Evolutionary conservation across 2,113 vertebrate species (phyloP).

Genomic region (Atherinomorus stipes): DNA sequence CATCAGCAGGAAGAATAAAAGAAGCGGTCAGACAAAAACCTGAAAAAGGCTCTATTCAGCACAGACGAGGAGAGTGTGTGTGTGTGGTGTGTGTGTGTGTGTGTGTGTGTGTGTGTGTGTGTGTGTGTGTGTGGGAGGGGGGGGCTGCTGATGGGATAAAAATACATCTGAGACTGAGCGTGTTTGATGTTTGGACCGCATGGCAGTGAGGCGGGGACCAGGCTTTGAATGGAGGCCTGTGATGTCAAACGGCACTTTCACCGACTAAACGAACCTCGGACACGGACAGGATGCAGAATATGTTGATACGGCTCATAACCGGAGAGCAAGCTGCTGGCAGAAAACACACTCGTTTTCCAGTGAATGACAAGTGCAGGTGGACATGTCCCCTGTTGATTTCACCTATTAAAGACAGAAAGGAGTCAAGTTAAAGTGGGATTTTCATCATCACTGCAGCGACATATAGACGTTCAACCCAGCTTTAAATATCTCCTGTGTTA

Average conservation of each 20-base stretch:
- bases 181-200: slow-evolving; percentile 62
- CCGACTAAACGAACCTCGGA: neutral
- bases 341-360: neutral
- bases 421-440: slow-evolving; percentile 11
- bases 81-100: slow-evolving; percentile 24
- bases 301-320: too few relatives aligned
- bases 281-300: neutral
- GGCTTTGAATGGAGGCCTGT: slow-evolving; percentile 61
- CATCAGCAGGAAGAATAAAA: slow-evolving; percentile 58
- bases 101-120: slow-evolving; percentile 25
- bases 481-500: neutral
- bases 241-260: slow-evolving; percentile 54
- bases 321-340: too few relatives aligned
- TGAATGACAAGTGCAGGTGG: neutral
- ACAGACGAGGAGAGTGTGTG: slow-evolving; percentile 26
- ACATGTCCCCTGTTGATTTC: slow-evolving; percentile 47
- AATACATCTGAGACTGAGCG: slow-evolving; percentile 64
- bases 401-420: slow-evolving; percentile 24
- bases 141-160: slow-evolving; percentile 26
- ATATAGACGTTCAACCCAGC: slow-evolving; percentile 6
- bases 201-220: slow-evolving; percentile 29
- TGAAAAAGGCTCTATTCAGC: slow-evolving; percentile 55
- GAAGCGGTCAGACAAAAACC: slow-evolving; percentile 63
- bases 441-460: slow-evolving; percentile 42
- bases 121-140: neutral